Evolutionary conservation across 2,113 vertebrate genomes (phyloP), one percentile per base, ranked within the genome.

Genomic region (Nibea coibor): DNA sequence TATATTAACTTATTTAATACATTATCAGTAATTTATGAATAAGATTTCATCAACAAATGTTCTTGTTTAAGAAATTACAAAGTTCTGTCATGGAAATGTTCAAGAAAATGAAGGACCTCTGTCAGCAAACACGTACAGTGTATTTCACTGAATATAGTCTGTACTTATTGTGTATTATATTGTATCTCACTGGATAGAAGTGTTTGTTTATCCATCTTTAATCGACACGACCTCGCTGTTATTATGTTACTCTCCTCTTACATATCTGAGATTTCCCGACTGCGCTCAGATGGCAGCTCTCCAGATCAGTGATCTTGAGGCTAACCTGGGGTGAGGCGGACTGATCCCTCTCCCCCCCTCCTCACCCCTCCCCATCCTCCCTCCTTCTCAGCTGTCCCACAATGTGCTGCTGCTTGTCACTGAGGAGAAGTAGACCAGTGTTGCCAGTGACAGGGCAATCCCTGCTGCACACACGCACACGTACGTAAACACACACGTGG

Each of bases 351-450:
- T 54, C 70, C 78, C 72, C 58, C 7, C 35, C 1, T 7, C 7
- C 35, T 2, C 8, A 1, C 6, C 54, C 57, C 76, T 57, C 75
- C 84, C 35, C 35, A 35, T 58, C 57, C 76, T 61, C 75, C 84
- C 80, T 73, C 59, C 24, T 22, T 61, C 91, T 91, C 97, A 98
- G 97, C 97, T 98, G 97, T 96, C 96, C 92, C 86, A 93, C 96
- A 98, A 97, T 97, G 94, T 97, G 96, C 96, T 96, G 95, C 66
- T 85, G 94, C 96, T 96, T 96, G 96, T 98, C 97, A 96, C 84
- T 77, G 88, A 89, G 70, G 86, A 94, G 91, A 94, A 92, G 88
- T 83, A 83, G 83, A 93, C 26, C 87, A 91, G 86, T 88, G 89
- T 87, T 79, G 53, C 85, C 82, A 82, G 66, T 90, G 86, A 90